These are phyloP conservation scores for Seladonia tumulorum DNA, from an alignment of 2,888 invertebrate species.

Conservation along the genomic window DNA sequence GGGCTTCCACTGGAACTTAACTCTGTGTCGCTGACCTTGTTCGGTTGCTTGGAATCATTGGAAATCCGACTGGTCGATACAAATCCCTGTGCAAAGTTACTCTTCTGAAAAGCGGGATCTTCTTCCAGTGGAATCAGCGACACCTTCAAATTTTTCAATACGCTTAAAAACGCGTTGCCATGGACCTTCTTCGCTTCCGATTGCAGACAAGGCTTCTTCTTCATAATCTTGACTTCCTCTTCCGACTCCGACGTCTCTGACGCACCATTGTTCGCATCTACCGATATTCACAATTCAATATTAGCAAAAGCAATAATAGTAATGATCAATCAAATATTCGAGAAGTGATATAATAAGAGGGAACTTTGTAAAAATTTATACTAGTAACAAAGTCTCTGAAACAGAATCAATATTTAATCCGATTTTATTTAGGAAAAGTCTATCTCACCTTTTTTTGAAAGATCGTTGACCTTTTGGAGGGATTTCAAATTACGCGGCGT, in stretches of 20 bases:
- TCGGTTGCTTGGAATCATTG: neutral
- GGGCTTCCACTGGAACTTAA: constrained; percentile 33
- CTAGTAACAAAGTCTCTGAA: neutral
- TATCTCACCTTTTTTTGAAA: neutral
- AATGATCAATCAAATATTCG: neutral
- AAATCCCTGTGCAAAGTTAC: neutral
- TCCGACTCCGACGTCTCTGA: constrained; percentile 57
- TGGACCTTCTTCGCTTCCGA: constrained; percentile 13
- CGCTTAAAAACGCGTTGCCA: constrained; percentile 60
- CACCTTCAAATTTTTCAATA: constrained; percentile 37
- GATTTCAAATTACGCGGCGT: neutral
- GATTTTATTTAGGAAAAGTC: neutral
- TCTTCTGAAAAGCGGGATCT: neutral
- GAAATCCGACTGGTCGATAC: neutral
- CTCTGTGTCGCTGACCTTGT: neutral
- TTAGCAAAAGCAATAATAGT: neutral
- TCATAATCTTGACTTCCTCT: constrained; percentile 34
- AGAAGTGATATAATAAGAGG: neutral
- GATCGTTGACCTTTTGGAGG: neutral
- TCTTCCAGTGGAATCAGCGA: neutral
- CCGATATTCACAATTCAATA: neutral
- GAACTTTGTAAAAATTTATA: neutral
- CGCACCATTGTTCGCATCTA: neutral
- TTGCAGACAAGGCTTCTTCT: constrained; percentile 37
- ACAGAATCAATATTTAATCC: too few relatives aligned